Conservation (phyloP, 1,140 invertebrate genomes). For the Lutraria rhynchaena region DNA sequence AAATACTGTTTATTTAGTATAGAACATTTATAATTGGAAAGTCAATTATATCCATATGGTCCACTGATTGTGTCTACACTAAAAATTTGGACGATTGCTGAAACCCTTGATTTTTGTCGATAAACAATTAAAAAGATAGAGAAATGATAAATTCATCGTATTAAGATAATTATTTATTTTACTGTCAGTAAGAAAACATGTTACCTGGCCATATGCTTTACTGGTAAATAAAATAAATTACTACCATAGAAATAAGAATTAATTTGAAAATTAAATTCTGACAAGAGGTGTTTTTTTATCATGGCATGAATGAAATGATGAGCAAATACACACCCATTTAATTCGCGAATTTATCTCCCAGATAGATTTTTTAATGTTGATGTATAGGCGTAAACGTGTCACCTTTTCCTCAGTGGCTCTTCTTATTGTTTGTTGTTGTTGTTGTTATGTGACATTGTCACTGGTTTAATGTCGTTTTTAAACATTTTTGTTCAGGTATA, state of each 20-base stretch:
- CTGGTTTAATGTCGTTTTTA: no score
- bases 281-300: background rate
- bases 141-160: background rate
- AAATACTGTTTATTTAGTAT: background rate
- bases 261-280: background rate
- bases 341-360: background rate
- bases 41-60: background rate
- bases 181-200: background rate
- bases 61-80: background rate
- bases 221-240: slow-evolving; percentile 1
- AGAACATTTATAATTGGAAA: background rate
- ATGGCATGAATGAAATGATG: background rate
- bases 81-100: background rate
- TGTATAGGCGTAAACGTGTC: no score
- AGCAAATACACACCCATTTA: background rate
- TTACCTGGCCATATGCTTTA: background rate
- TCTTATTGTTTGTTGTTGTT: no score
- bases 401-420: no score
- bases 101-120: background rate
- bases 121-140: background rate
- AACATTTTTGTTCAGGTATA: no score
- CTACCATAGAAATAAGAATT: background rate
- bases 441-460: no score
- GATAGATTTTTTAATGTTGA: no score
- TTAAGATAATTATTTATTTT: background rate